phyloP scores from a whole-genome alignment of 2,888 invertebrate species.

The Lasioglossum malachurum region DNA sequence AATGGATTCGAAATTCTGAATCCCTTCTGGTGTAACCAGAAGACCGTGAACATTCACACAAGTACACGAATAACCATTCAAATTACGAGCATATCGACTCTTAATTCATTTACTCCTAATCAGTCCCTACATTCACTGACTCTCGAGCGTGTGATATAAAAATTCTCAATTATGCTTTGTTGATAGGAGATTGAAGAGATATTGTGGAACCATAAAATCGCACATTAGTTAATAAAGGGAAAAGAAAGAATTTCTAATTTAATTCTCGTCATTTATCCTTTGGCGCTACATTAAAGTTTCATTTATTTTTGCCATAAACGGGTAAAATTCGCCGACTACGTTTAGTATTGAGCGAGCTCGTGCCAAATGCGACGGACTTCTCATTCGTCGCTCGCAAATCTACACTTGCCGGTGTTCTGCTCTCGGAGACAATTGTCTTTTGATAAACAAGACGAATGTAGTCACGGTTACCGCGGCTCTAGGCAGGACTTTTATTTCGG shows the following conservation, averaged over 20 bases:
- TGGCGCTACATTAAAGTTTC: neutral
- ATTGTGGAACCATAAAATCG: neutral
- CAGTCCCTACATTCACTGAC: neutral
- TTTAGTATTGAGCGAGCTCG: constrained; percentile 54
- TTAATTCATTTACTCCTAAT: neutral
- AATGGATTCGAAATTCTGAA: constrained; percentile 11
- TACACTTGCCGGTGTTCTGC: constrained; percentile 23
- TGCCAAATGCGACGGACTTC: constrained; percentile 48
- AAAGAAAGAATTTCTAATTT: too few relatives aligned
- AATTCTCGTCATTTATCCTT: neutral
- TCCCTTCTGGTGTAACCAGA: neutral
- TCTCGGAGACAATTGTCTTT: constrained; percentile 25
- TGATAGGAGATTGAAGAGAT: neutral
- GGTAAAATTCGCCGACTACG: neutral
- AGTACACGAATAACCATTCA: neutral
- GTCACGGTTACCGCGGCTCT: neutral
- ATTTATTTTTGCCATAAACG: neutral
- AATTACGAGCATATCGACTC: neutral
- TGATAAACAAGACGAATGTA: constrained; percentile 37
- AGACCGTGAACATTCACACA: neutral
- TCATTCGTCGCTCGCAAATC: constrained; percentile 47
- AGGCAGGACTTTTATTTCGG: neutral
- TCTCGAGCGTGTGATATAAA: neutral
- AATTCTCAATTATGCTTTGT: neutral
- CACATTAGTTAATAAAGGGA: neutral